A percentile compares a stretch with the other conserved stretches of the same genome.
Evolutionary conservation across 2,797 vertebrate genomes (phyloP).

Genomic region (Tenualosa ilisha): DNA sequence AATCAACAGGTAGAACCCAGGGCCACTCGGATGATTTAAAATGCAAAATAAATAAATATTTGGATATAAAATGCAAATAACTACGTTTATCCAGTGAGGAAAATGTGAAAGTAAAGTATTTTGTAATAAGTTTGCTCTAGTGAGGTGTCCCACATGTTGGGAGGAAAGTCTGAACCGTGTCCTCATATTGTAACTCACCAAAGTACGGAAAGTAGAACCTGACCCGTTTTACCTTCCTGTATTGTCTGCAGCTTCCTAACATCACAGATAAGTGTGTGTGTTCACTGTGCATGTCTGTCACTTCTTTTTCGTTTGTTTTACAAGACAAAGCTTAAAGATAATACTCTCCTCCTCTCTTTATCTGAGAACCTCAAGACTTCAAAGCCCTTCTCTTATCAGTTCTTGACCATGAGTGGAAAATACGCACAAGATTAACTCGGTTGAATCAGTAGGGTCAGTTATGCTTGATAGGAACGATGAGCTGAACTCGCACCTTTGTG

Average conservation of each 20-base stretch:
- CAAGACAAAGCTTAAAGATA: slow-evolving; percentile 24
- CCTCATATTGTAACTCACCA: slow-evolving; percentile 20
- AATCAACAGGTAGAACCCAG: slow-evolving; percentile 71
- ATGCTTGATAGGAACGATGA: neutral
- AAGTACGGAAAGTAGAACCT: slow-evolving; percentile 64
- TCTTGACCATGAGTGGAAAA: slow-evolving; percentile 19
- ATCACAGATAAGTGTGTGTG: slow-evolving; percentile 57
- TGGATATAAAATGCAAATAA: neutral
- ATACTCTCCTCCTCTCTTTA: slow-evolving; percentile 2
- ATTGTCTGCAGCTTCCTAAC: slow-evolving; percentile 59
- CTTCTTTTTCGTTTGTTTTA: neutral
- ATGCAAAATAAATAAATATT: slow-evolving; percentile 9
- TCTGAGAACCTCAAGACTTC: slow-evolving; percentile 18
- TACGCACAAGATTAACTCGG: neutral
- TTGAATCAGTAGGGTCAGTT: neutral
- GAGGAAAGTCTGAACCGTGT: slow-evolving; percentile 21
- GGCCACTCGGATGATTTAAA: neutral
- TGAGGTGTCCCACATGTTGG: neutral
- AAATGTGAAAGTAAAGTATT: neutral
- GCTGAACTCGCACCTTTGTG: slow-evolving; percentile 18
- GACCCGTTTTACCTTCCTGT: slow-evolving; percentile 70
- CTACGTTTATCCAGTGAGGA: neutral
- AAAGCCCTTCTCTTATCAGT: slow-evolving; percentile 8
- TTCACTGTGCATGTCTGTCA: slow-evolving; percentile 28
- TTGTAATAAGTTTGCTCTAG: neutral